phyloP scores from a whole-genome alignment of 2,797 vertebrate genomes.

The Sebastes ruberrimus region DNA sequence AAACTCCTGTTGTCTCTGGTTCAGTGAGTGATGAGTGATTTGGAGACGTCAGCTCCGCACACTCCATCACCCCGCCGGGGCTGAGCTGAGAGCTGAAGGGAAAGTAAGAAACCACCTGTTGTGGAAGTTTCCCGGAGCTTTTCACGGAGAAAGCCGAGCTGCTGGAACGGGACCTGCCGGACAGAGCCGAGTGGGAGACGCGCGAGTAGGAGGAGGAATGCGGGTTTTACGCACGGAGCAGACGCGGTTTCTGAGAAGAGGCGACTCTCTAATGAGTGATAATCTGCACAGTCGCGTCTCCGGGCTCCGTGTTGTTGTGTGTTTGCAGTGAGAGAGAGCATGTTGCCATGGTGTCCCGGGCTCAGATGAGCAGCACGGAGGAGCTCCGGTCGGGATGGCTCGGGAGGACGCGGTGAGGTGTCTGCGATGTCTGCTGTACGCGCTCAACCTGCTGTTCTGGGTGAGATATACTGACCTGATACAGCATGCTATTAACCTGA shows the following conservation, averaged over 20 bases:
- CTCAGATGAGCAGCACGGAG: conserved; percentile 83
- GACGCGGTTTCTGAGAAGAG: background rate
- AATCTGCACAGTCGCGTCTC: background rate
- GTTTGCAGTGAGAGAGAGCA: conserved; percentile 54
- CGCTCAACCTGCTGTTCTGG: conserved; percentile 97
- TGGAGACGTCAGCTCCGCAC: conserved; percentile 43
- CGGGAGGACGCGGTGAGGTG: conserved; percentile 96
- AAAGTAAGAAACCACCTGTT: conserved; percentile 71
- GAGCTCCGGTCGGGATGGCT: conserved; percentile 86
- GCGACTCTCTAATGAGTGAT: background rate
- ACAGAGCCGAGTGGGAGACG: conserved; percentile 22
- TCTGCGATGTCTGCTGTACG: conserved; percentile 92
- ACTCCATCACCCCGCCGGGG: conserved; percentile 21
- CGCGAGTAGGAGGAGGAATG: conserved; percentile 40
- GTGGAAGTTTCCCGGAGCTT: conserved; percentile 50
- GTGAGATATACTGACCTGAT: conserved; percentile 70
- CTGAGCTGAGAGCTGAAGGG: background rate
- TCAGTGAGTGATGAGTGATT: conserved; percentile 43
- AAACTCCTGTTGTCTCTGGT: no score
- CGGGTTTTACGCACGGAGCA: conserved; percentile 33
- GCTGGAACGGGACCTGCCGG: conserved; percentile 26
- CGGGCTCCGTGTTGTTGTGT: background rate
- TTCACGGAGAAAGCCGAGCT: conserved; percentile 43
- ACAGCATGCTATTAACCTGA: background rate
- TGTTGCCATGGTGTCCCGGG: conserved; percentile 71